Evolutionary conservation across 2,113 vertebrate species (phyloP).

Genomic region (Aphelocoma coerulescens): DNA sequence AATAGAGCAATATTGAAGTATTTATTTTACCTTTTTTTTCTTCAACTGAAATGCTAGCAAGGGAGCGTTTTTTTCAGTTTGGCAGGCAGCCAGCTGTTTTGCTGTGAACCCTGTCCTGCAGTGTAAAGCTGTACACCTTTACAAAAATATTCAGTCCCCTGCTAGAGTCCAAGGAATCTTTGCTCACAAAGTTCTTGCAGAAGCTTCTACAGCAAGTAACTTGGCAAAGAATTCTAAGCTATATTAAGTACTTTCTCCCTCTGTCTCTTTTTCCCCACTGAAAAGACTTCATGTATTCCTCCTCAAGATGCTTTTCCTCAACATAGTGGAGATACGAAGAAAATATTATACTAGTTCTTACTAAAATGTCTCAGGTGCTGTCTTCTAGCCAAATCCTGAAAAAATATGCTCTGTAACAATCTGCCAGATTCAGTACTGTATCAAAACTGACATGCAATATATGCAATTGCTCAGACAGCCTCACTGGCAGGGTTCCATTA

Average conservation of each 20-base stretch:
- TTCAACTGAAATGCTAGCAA: conserved; percentile 17
- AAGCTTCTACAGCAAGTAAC: neutral
- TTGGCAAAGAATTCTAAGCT: neutral
- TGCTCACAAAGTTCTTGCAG: neutral
- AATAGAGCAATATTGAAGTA: conserved; percentile 14
- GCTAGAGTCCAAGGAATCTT: neutral
- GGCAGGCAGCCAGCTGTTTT: conserved; percentile 16
- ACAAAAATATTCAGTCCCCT: conserved; percentile 1
- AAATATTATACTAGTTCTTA: neutral
- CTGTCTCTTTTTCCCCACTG: neutral
- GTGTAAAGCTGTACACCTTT: conserved; percentile 3
- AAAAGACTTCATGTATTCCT: neutral
- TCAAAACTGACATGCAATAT: neutral
- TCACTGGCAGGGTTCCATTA: neutral
- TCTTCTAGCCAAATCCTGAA: neutral
- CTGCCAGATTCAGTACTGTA: neutral
- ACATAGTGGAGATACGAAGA: neutral
- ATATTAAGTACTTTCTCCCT: neutral
- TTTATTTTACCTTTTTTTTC: conserved; percentile 29
- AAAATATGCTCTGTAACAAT: neutral
- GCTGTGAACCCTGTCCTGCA: neutral
- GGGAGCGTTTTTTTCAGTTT: conserved; percentile 1
- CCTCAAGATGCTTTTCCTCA: neutral
- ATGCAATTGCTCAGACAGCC: neutral
- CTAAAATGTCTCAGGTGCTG: neutral